Evolutionary conservation across 2,113 vertebrate species (phyloP), one percentile per base, ranked within the genome.

Genomic region (Seriola dumerili): DNA sequence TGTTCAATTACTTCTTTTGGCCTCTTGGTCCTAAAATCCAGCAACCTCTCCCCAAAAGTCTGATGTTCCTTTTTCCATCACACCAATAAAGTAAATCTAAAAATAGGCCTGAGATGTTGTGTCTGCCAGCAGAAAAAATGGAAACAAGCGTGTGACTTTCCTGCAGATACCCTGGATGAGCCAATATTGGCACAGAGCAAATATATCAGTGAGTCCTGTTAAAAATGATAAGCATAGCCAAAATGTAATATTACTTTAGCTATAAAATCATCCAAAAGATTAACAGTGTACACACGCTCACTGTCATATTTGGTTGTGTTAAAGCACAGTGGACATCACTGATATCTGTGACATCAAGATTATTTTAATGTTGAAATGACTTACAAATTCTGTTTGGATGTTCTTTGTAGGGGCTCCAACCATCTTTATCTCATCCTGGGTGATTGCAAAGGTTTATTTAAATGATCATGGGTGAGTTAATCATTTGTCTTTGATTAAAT

Each of bases 391-490:
- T 83, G 29, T 72, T 63, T 77, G 3, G 75, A 29, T 84, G n/a
- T 76, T 83, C 23, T 73, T 89, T 68, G 32, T 93, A 99, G 98
- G 97, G 58, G 94, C 95, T 16, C 98, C 98, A n/a, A 94, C 96
- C 0, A 85, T 97, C 73, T 98, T 99, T 85, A 99, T 95, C 89
- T 94, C 93, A 25, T 92, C 94, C 0, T 99, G 98, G 98, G 96
- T 96, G 29, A 72, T 97, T 66, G 94, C 95, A 52, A 97, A 95
- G 91, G 95, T 95, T 50, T 92, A 95, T 78, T 93, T 94, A 81
- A 96, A 96, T 0, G 59, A 99, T 70, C 34, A 80, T 0, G 97
- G 97, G 98, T 99, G 95, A 97, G 98, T 74, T 25, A 44, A n/a
- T 55, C 16, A 44, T 82, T 67, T 5, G 5, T 73, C 21, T 63